Conservation (phyloP, 1,140 invertebrate genomes). For the Bombus superbus region DNA sequence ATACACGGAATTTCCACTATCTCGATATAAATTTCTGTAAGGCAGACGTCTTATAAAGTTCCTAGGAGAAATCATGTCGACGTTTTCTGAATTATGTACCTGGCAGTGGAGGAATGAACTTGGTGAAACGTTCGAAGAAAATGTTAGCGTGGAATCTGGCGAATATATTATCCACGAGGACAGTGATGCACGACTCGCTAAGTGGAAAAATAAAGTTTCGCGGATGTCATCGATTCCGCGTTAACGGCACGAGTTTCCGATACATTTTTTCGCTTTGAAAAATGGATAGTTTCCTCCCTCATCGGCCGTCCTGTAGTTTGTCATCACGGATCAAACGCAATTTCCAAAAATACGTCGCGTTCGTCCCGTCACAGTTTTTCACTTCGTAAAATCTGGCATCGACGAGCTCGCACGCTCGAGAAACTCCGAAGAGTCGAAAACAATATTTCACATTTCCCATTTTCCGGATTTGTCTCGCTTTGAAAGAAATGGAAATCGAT, state of each 20-base stretch:
- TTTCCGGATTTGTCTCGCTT: neutral
- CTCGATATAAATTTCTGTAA: conserved; percentile 7
- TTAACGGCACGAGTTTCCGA: conserved; percentile 30
- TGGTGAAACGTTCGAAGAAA: neutral
- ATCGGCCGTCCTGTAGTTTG: neutral
- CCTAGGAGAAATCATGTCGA: neutral
- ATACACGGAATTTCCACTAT: neutral
- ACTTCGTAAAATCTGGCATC: neutral
- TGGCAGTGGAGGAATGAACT: conserved; percentile 1
- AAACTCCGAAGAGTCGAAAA: neutral
- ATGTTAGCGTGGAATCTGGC: neutral
- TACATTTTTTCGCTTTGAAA: conserved; percentile 22
- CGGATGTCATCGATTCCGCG: conserved; percentile 40
- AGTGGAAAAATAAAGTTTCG: conserved; percentile 46
- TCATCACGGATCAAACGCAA: conserved; percentile 8
- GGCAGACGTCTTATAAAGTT: conserved; percentile 5
- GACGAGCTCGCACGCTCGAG: neutral
- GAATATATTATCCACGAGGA: conserved; percentile 27
- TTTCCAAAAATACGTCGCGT: conserved; percentile 10
- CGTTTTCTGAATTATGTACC: neutral
- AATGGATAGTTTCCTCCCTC: conserved; percentile 17
- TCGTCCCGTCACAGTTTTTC: neutral
- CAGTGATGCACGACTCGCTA: conserved; percentile 36
- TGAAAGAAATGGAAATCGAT: neutral
- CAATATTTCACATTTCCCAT: neutral